Evolutionary conservation across 2,113 vertebrate genomes (phyloP).

Genomic region (Puffinus mauretanicus): DNA sequence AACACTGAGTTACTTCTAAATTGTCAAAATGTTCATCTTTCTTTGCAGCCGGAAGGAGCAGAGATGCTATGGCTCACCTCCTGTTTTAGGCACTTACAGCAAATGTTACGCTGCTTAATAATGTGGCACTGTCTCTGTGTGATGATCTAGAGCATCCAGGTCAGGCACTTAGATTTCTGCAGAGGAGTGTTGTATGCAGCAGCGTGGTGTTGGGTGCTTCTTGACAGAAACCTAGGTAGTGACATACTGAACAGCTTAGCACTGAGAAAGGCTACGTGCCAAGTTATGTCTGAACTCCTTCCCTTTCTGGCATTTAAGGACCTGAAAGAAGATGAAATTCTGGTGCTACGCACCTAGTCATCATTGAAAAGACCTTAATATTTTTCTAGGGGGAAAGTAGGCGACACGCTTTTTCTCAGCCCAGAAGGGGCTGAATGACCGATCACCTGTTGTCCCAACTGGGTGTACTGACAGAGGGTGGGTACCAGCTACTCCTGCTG

Average conservation of each 20-base stretch:
- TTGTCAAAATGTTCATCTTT: background rate
- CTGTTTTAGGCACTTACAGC: rapidly evolving
- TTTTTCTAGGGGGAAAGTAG: background rate
- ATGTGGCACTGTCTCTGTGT: background rate
- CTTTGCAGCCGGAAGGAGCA: background rate
- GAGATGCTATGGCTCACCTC: background rate
- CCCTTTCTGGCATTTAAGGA: background rate
- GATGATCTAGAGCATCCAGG: background rate
- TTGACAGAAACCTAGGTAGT: background rate
- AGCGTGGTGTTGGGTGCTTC: background rate
- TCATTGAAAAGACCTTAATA: background rate
- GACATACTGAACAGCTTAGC: background rate
- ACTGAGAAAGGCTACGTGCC: background rate
- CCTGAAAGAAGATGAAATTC: background rate
- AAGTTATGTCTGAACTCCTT: background rate
- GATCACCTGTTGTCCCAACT: rapidly evolving
- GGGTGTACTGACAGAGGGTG: background rate
- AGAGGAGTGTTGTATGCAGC: background rate
- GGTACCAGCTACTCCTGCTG: background rate
- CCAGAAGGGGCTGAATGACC: background rate
- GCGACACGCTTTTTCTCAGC: background rate
- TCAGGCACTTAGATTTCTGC: background rate
- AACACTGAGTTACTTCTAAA: background rate
- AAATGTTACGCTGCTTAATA: background rate
- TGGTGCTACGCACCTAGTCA: background rate